A percentile compares a stretch with the other conserved stretches of the same genome.
phyloP scores from a whole-genome alignment of 2,113 vertebrate genomes.

The Apaloderma vittatum region DNA sequence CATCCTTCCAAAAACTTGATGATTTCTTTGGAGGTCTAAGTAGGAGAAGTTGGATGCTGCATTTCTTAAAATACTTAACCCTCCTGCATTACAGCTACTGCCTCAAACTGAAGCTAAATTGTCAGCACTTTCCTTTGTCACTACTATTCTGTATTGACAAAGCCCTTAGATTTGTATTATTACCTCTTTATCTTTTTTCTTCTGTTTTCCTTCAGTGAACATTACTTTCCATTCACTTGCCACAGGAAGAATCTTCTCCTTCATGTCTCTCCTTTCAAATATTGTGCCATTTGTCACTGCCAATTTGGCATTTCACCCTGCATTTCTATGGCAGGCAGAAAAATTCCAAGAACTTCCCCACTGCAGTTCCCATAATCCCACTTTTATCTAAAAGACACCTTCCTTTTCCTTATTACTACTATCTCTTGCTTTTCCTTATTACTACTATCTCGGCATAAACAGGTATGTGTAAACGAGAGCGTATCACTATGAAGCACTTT shows the following conservation, averaged over 20 bases:
- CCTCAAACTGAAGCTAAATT: background rate
- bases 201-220: background rate
- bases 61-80: background rate
- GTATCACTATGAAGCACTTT: background rate
- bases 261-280: background rate
- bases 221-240: background rate
- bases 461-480: background rate
- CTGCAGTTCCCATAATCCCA: background rate
- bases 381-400: background rate
- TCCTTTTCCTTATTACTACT: background rate
- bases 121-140: background rate
- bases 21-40: background rate
- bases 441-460: background rate
- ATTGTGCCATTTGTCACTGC: background rate
- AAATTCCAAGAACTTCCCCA: background rate
- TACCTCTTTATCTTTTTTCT: background rate
- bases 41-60: background rate
- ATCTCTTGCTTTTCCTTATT: background rate
- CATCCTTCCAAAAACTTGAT: background rate
- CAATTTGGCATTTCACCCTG: background rate
- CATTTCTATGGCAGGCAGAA: background rate
- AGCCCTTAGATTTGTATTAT: background rate
- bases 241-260: background rate
- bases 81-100: background rate
- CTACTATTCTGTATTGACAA: background rate